Evolutionary conservation across 2,797 vertebrate species (phyloP), one percentile per base, ranked within the genome.

Genomic region (Cynodonichthys magdalenae): DNA sequence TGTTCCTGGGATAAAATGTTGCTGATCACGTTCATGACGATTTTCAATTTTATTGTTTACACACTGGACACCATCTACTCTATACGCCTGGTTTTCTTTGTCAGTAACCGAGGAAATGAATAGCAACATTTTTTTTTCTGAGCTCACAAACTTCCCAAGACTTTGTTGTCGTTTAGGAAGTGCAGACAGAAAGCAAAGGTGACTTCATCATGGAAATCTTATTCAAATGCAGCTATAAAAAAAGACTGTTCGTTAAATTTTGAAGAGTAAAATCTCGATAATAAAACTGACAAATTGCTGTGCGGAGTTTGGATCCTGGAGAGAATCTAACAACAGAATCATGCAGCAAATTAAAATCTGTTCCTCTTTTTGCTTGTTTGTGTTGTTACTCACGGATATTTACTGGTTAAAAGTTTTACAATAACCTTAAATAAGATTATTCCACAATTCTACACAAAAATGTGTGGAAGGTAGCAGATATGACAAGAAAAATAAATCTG

Each of bases 21-120:
- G 45, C 90, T 94, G 6, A 68, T 95, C 68, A 93, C 94, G 20
- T 77, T 95, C 63, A 94, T 97, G 88, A 93, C 93, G 0, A 87
- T 92, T 71, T 69, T 95, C 67, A 97, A 97, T 81, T 76, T 92
- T 17, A 67, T 94, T 0, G 90, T 95, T 53, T 96, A 96, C 79
- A 80, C 79, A 1, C 65, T 95, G 70, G 96, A 97, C 81, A 46
- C 91, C 0, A 54, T 85, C n/a, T 95, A 94, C 76, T 94, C 94
- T 0, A 74, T 93, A 75, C 78, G 39, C 42, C 79, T 94, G 52
- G 94, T 95, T 6, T 95, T 95, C 62, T 73, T 86, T 49, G 61
- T 66, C 28, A 63, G 5, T 1, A 52, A 18, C 15, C 10, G 67
- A 24, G 79, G 52, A 88, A 9, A 6, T 51, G n/a, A 1, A 0